A percentile compares a stretch with the other conserved stretches of the same genome.
These are phyloP conservation scores for Phlogophora meticulosa DNA, from an alignment of 2,888 invertebrate genomes.

Conservation along the genomic window DNA sequence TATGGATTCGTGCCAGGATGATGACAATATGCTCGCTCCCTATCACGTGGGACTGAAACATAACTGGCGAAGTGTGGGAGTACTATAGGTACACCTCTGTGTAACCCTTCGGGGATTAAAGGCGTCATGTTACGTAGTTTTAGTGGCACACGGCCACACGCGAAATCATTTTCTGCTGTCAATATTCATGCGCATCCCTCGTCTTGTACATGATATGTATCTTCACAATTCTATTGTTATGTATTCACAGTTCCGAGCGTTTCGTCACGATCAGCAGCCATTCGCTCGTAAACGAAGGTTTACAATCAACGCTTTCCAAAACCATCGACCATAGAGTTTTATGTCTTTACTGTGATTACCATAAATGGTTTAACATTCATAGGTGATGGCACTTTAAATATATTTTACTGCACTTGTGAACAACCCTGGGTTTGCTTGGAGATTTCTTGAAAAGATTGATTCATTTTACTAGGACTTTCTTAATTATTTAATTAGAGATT, in stretches of 20 bases:
- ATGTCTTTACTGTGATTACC: constrained; percentile 51
- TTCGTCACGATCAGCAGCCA: constrained; percentile 43
- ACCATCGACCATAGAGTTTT: constrained; percentile 39
- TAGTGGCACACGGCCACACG: neutral
- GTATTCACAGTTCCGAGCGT: constrained; percentile 41
- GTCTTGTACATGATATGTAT: neutral
- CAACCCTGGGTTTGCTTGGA: constrained; percentile 1
- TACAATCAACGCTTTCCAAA: constrained; percentile 53
- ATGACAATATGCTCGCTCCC: too few relatives aligned
- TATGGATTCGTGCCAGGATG: too few relatives aligned
- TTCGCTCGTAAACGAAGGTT: constrained; percentile 42
- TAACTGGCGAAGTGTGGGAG: too few relatives aligned
- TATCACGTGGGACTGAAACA: too few relatives aligned
- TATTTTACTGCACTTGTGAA: constrained; percentile 15
- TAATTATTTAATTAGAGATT: neutral
- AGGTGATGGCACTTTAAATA: constrained; percentile 43
- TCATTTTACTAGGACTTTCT: neutral
- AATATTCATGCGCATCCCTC: constrained; percentile 9
- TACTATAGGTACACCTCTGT: too few relatives aligned
- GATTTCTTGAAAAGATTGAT: neutral
- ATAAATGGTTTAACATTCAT: constrained; percentile 59
- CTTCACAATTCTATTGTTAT: constrained; percentile 25
- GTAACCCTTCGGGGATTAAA: too few relatives aligned
- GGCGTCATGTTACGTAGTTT: too few relatives aligned
- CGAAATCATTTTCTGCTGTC: constrained; percentile 1